Base-by-base conservation (phyloP, 2,888 invertebrate genomes). In the Alitta virens region DNA sequence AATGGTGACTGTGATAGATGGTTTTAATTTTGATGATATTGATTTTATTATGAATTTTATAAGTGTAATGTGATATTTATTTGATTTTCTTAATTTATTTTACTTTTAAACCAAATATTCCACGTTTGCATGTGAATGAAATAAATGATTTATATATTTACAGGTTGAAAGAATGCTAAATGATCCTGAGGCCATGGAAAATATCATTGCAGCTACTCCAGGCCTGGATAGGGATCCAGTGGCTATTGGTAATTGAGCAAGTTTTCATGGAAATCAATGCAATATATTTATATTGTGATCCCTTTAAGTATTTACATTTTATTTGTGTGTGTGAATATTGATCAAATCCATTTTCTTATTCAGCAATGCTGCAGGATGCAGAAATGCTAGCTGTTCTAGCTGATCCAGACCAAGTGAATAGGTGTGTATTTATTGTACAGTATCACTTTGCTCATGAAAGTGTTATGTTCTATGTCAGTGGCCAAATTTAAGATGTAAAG, bases 361-460 rank as follows among this genome's bases (percentile, higher is more conserved):
- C 70, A 80, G 89, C 90, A 0, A 87, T 91, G 70, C 84, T 91
- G 16, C 89, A 89, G 75, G 90, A 91, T 78, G 88, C 89, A 21
- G 89, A 91, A 72, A 81, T 91, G n/a, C 83, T 91, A 68, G 86
- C 87, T 0, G 88, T 90, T 16, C 83, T 91, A 62, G 86, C 88
- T 0, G 89, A 89, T 74, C 84, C 87, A 0, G 86, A 87, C 65
- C 88, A 88, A 12, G 87, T 90, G 73, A 83, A 87, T 70, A 83
- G 82, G 85, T 85, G 75, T 70, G 72, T n/a, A n/a, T n/a, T n/a
- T n/a, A n/a, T n/a, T n/a, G n/a, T n/a, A n/a, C n/a, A n/a, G n/a
- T n/a, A n/a, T n/a, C n/a, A n/a, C n/a, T n/a, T n/a, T n/a, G n/a
- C n/a, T n/a, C n/a, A n/a, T n/a, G n/a, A n/a, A n/a, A n/a, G n/a